phyloP scores from a whole-genome alignment of 2,797 vertebrate genomes.

The Epinephelus awoara region DNA sequence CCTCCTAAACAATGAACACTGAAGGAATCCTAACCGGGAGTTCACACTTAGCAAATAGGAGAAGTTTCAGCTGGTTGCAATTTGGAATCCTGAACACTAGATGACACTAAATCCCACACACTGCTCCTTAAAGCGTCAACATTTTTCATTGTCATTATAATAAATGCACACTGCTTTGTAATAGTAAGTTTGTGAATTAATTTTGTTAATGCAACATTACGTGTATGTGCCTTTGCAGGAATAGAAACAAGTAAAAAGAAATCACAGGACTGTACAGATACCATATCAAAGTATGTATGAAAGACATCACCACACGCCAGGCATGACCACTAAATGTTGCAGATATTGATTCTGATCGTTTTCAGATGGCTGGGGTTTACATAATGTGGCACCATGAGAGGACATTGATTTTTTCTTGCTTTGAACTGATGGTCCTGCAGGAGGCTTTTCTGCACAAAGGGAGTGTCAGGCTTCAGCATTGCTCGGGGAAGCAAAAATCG shows the following conservation, averaged over 20 bases:
- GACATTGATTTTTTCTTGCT: constrained; percentile 69
- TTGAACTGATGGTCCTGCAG: constrained; percentile 57
- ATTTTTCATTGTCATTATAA: not conserved
- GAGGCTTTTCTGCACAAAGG: constrained; percentile 55
- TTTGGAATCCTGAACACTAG: too few species aligned
- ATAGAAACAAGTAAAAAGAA: not conserved
- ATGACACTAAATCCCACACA: too few species aligned
- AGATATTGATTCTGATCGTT: constrained; percentile 56
- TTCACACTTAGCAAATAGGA: too few species aligned
- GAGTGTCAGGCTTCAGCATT: constrained; percentile 36
- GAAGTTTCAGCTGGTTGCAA: too few species aligned
- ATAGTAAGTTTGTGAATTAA: not conserved
- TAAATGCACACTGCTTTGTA: not conserved
- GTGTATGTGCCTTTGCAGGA: not conserved
- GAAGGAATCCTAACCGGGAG: too few species aligned
- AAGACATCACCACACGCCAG: constrained; percentile 24
- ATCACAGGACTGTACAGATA: not conserved
- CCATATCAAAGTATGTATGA: constrained; percentile 4
- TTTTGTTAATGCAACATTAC: not conserved
- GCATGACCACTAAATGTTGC: constrained; percentile 24
- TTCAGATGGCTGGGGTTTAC: constrained; percentile 64
- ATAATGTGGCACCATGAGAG: constrained; percentile 58
- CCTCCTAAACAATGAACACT: too few species aligned
- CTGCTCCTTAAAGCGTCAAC: not conserved
- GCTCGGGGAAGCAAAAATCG: constrained; percentile 25